Evolutionary conservation across 1,140 invertebrate species (phyloP).

Genomic region (Ooceraea biroi): DNA sequence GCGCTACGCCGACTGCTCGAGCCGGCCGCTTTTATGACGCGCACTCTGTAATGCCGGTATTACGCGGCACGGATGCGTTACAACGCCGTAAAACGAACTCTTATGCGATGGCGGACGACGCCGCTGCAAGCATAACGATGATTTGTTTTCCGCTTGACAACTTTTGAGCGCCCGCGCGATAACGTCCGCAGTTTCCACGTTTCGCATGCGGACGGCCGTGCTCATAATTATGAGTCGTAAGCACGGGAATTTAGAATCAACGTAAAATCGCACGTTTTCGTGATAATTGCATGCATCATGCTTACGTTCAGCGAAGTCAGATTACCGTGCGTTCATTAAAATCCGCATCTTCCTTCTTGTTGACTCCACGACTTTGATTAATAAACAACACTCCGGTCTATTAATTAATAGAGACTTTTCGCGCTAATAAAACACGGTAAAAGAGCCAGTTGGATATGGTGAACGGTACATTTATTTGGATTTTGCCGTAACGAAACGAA

Average conservation of each 20-base stretch:
- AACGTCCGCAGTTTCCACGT: conserved; percentile 61
- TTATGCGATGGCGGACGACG: conserved; percentile 33
- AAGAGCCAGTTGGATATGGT: background rate
- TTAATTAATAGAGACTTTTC: conserved; percentile 12
- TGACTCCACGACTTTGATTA: background rate
- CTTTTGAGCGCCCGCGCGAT: conserved; percentile 71
- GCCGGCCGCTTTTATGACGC: conserved; percentile 76
- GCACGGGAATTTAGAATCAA: background rate
- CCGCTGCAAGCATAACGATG: conserved; percentile 46
- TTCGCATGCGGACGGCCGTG: background rate
- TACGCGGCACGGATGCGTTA: conserved; percentile 73
- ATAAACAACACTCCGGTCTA: background rate
- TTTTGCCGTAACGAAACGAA: conserved; percentile 3
- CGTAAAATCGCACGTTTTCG: conserved; percentile 30
- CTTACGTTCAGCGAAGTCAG: no score
- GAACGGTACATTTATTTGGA: background rate
- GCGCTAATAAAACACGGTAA: background rate
- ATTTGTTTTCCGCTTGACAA: conserved; percentile 72
- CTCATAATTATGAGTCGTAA: conserved; percentile 25
- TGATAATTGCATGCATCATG: conserved; percentile 16
- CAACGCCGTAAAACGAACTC: conserved; percentile 74
- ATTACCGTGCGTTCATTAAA: no score
- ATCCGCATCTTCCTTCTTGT: no score
- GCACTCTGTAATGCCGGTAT: conserved; percentile 73
- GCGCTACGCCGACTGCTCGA: conserved; percentile 72